Conservation (phyloP, 2,113 vertebrate genomes). For the Stigmatopora argus region DNA sequence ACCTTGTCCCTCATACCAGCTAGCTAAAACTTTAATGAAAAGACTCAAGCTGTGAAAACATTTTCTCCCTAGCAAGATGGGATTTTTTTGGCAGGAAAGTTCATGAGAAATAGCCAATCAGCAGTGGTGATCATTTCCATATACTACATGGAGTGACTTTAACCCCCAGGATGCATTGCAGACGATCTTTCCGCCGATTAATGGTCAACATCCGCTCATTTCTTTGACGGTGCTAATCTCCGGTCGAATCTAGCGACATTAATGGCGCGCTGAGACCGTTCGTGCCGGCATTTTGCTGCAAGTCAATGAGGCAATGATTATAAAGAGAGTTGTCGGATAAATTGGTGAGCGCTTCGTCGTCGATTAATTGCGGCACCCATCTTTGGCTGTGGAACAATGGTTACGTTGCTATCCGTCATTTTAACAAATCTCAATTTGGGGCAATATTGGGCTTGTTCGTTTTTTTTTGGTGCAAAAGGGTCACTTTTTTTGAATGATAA, state of each 20-base stretch:
- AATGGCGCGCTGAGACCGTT: conserved; percentile 32
- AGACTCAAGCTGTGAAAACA: conserved; percentile 10
- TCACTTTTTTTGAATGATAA: too few relatives aligned
- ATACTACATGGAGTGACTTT: conserved; percentile 66
- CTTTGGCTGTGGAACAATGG: too few relatives aligned
- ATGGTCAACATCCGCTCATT: conserved; percentile 35
- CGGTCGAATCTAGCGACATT: conserved; percentile 11
- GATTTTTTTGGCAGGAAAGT: conserved; percentile 9
- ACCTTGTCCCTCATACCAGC: conserved; percentile 20
- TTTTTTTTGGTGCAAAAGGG: too few relatives aligned
- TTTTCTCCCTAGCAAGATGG: conserved; percentile 2
- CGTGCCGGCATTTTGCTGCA: neutral
- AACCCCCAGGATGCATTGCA: conserved; percentile 24
- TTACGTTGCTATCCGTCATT: too few relatives aligned
- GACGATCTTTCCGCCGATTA: conserved; percentile 22
- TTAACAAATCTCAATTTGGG: too few relatives aligned
- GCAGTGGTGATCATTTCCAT: conserved; percentile 53
- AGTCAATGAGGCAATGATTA: too few relatives aligned
- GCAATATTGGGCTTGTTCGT: too few relatives aligned
- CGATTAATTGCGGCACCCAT: too few relatives aligned
- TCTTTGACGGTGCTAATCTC: conserved; percentile 43
- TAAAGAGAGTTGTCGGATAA: too few relatives aligned
- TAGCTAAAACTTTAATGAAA: neutral
- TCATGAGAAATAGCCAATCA: conserved; percentile 30
- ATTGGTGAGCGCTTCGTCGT: too few relatives aligned